Base-by-base conservation (phyloP, 2,113 vertebrate genomes). In the Rhinolophus ferrumequinum region DNA sequence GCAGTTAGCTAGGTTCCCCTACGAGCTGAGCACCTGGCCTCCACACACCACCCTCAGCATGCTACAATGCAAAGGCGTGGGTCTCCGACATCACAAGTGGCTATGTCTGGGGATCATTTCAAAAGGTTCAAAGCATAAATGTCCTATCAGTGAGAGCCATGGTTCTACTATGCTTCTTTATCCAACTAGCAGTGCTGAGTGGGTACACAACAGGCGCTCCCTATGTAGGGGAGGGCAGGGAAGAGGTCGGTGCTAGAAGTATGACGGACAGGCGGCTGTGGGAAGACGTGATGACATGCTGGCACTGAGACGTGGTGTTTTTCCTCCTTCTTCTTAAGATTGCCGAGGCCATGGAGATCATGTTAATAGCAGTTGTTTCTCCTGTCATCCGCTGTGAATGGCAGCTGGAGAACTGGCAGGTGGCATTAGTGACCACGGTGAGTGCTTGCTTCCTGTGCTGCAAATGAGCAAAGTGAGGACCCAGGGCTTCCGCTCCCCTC, bases 311-410 rank as follows among this genome's bases (percentile, higher is more conserved):
- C 18, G 0, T 1, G 15, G 3, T 11, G 0, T 33, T 76, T 69
- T 0, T 30, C 54, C 12, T 47, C 35, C 79, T 97, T 52, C 72
- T 30, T 21, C 0, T 56, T 1, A 76, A 99, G 99, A 99, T 99
- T 7, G 98, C 98, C 0, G 99, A 99, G 97, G 99, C 99, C 12
- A 99, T 99, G 99, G 99, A 99, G 99, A 99, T 99, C 98, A 99
- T 99, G 99, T 95, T 99, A 19, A 97, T 99, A 69, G 99, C 99
- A 0, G 99, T 99, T 0, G 99, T 99, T 64, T 99, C 99, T 67
- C 99, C 99, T 1, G 98, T 99, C 97, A 99, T 98, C 96, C 97
- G 97, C 52, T 99, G 99, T 0, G 99, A 99, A 96, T 99, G 99
- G 99, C 99, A 85, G 58, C 99, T 99, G 92, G 97, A 99, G 12